phyloP scores from a whole-genome alignment of 2,888 invertebrate species.

The Drosophila kanekoi region DNA sequence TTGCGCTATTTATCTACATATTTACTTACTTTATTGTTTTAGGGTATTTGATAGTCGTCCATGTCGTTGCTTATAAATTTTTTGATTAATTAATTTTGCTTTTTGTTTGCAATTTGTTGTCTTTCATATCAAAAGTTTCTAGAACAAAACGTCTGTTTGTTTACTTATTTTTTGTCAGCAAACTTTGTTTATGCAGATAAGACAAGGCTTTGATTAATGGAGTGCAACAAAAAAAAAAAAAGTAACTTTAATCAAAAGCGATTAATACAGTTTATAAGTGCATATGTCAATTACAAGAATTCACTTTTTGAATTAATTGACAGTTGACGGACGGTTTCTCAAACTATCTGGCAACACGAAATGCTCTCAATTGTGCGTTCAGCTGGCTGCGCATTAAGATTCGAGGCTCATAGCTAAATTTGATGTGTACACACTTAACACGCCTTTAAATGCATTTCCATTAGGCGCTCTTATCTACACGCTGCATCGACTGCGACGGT shows the following conservation, averaged over 20 bases:
- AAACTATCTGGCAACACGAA: slow-evolving; percentile 3
- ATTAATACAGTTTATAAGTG: too few species aligned
- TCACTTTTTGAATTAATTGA: background rate
- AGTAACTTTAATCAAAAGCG: background rate
- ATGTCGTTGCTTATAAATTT: background rate
- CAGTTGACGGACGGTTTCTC: background rate
- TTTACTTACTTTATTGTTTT: background rate
- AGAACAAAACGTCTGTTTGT: slow-evolving; percentile 12
- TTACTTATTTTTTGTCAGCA: slow-evolving; percentile 13
- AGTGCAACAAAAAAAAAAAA: too few species aligned
- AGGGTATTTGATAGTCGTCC: slow-evolving; percentile 1
- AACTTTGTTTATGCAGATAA: slow-evolving; percentile 29
- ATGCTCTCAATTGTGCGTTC: background rate
- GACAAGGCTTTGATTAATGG: slow-evolving; percentile 10
- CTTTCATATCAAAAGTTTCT: slow-evolving; percentile 1
- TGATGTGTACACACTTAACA: slow-evolving; percentile 4
- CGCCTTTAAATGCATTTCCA: slow-evolving; percentile 34
- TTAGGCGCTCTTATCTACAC: slow-evolving; percentile 32
- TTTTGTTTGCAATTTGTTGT: slow-evolving; percentile 12
- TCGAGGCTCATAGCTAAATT: background rate
- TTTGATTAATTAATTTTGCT: slow-evolving; percentile 15
- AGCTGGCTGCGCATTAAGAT: background rate
- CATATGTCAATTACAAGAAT: background rate
- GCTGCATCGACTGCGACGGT: too few species aligned
- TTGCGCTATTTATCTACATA: background rate